These are phyloP conservation scores for Oxygymnocypris stewartii DNA, from an alignment of 2,113 vertebrate genomes.

Conservation along the genomic window DNA sequence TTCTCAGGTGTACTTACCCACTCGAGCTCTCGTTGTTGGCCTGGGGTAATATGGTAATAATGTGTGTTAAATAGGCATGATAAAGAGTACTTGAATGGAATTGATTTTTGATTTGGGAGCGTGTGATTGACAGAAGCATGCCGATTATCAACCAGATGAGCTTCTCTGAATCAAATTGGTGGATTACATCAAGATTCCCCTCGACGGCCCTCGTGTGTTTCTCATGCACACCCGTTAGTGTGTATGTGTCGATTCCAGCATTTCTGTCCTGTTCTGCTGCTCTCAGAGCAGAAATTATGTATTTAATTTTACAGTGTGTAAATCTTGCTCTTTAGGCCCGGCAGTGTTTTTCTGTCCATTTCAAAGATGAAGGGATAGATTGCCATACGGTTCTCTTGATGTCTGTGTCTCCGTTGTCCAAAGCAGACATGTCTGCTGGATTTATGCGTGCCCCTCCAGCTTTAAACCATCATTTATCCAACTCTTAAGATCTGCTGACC, in stretches of 20 bases:
- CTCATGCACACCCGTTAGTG: neutral
- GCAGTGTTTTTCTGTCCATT: slow-evolving; percentile 84
- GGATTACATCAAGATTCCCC: slow-evolving; percentile 40
- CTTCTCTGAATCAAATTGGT: slow-evolving; percentile 40
- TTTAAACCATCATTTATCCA: slow-evolving; percentile 83
- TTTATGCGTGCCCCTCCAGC: slow-evolving; percentile 77
- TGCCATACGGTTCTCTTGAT: slow-evolving; percentile 61
- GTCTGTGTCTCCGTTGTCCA: slow-evolving; percentile 72
- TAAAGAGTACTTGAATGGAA: slow-evolving; percentile 36
- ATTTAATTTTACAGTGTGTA: slow-evolving; percentile 26
- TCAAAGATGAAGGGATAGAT: slow-evolving; percentile 87
- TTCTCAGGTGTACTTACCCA: slow-evolving; percentile 29
- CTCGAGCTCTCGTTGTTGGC: slow-evolving; percentile 11
- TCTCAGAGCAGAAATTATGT: slow-evolving; percentile 36
- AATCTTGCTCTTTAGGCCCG: slow-evolving; percentile 68
- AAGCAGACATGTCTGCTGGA: slow-evolving; percentile 79
- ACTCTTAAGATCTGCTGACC: slow-evolving; percentile 81
- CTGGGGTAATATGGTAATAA: slow-evolving; percentile 25
- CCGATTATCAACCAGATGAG: slow-evolving; percentile 38
- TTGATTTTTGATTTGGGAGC: slow-evolving; percentile 44
- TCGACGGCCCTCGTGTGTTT: slow-evolving; percentile 5
- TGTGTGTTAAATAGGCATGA: slow-evolving; percentile 45
- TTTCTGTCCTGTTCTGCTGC: slow-evolving; percentile 17
- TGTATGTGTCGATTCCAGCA: neutral
- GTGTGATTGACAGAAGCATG: slow-evolving; percentile 42